phyloP scores from a whole-genome alignment of 2,888 invertebrate genomes.

The Heteromyza rotundicornis region DNA sequence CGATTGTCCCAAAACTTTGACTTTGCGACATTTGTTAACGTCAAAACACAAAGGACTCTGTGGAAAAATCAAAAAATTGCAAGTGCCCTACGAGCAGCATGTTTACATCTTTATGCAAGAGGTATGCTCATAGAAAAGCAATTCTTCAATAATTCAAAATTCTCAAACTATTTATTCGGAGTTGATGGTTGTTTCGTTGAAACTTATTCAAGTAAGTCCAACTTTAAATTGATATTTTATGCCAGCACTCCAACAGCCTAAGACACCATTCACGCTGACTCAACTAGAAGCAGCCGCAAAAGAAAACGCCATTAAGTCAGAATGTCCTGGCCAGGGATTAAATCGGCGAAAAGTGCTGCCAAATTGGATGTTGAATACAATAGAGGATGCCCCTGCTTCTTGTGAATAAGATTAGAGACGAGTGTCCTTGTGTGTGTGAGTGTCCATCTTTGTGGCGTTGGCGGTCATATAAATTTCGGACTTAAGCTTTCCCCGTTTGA shows the following conservation, averaged over 20 bases:
- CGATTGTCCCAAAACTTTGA: background rate
- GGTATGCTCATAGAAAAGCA: no score
- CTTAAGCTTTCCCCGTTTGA: constrained; percentile 9
- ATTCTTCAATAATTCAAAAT: no score
- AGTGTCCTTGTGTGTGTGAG: background rate
- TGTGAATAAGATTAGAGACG: background rate
- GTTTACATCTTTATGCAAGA: no score
- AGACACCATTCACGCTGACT: background rate
- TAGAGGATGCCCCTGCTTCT: background rate
- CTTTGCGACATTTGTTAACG: background rate
- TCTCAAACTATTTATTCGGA: no score
- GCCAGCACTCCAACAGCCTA: no score
- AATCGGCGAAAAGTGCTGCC: background rate
- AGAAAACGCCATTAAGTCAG: constrained; percentile 14
- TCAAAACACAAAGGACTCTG: no score
- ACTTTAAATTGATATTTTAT: no score
- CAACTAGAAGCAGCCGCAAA: background rate
- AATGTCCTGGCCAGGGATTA: constrained; percentile 16
- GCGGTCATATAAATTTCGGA: background rate
- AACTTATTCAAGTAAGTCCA: no score
- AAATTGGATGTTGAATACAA: background rate
- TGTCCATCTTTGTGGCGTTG: background rate
- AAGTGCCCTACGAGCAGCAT: no score
- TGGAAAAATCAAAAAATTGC: no score
- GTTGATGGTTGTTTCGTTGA: no score